Conservation (phyloP, 2,113 vertebrate genomes). For the Recurvirostra avosetta region DNA sequence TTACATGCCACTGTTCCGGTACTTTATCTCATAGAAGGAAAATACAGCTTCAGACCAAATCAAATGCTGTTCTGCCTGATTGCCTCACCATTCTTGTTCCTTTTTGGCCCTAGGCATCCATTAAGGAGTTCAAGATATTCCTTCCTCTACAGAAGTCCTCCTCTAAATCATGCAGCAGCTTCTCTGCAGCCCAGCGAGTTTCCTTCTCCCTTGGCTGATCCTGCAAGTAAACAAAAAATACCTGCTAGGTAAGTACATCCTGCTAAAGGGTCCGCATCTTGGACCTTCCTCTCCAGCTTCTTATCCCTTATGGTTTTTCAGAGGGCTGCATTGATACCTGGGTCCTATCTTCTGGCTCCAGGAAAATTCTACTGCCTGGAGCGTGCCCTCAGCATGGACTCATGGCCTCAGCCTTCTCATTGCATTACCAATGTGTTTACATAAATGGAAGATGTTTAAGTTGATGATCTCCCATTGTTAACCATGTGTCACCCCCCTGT, state of each 20-base stretch:
- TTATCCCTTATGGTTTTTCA: neutral
- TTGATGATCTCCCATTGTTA: slow-evolving; percentile 48
- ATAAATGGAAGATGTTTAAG: slow-evolving; percentile 21
- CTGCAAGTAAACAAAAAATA: neutral
- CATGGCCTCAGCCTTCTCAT: neutral
- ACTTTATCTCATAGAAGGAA: neutral
- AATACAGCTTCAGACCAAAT: neutral
- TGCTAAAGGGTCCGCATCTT: neutral
- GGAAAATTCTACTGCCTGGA: slow-evolving; percentile 18
- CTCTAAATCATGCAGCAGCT: neutral
- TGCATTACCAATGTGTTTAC: neutral
- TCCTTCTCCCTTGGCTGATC: neutral
- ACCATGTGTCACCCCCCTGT: neutral
- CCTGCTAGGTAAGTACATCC: neutral
- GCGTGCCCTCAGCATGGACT: neutral
- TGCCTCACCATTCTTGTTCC: neutral
- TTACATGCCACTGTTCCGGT: neutral
- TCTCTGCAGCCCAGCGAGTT: neutral
- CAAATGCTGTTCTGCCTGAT: neutral
- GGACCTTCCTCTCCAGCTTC: neutral
- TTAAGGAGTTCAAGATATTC: neutral
- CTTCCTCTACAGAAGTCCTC: neutral
- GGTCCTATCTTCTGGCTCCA: neutral
- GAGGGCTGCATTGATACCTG: neutral
- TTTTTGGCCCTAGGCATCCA: neutral